These are phyloP conservation scores for Trachelus tabidus DNA, from an alignment of 2,888 invertebrate species.

Conservation along the genomic window DNA sequence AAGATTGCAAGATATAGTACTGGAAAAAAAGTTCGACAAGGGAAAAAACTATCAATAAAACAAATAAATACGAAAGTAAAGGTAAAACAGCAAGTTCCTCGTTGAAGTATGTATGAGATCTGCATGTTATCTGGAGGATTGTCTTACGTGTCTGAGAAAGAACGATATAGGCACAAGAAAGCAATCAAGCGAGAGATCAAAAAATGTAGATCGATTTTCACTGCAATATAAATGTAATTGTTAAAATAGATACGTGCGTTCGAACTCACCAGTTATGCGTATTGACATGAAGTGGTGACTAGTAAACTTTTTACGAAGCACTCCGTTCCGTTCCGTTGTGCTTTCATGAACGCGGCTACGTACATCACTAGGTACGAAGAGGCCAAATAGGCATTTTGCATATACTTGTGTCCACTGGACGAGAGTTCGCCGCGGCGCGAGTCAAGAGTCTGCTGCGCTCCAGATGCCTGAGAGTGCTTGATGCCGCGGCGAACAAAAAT, in stretches of 20 bases:
- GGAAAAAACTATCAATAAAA: neutral
- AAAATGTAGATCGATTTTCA: neutral
- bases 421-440: constrained; percentile 9
- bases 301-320: constrained; percentile 45
- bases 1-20: neutral
- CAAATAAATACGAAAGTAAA: neutral
- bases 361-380: neutral
- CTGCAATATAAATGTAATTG: neutral
- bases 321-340: constrained; percentile 23
- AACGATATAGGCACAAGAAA: neutral
- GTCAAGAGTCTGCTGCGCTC: constrained; percentile 4
- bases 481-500: constrained; percentile 13
- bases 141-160: too few relatives aligned
- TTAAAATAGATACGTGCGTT: neutral
- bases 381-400: neutral
- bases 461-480: neutral
- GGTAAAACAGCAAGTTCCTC: neutral
- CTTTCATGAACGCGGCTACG: constrained; percentile 5
- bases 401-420: neutral
- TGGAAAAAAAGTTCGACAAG: neutral
- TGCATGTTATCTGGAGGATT: too few relatives aligned
- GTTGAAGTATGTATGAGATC: too few relatives aligned
- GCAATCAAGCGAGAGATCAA: neutral
- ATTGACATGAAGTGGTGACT: constrained; percentile 52
- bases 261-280: constrained; percentile 45